These are phyloP conservation scores for Barbus barbus DNA, from an alignment of 2,113 vertebrate species.

Conservation along the genomic window DNA sequence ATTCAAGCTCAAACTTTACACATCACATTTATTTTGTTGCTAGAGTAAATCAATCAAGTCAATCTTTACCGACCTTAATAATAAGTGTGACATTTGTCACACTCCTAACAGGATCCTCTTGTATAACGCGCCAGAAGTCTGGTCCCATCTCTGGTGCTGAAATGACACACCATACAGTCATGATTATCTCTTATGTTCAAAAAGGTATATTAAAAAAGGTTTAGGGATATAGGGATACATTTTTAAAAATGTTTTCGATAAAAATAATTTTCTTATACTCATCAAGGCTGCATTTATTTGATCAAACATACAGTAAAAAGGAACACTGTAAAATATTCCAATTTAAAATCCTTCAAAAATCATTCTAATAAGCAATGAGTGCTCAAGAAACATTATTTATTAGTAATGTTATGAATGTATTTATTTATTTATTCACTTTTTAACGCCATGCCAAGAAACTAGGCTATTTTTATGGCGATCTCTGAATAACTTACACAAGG, in stretches of 20 bases:
- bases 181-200: not conserved
- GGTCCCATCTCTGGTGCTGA: constrained; percentile 87
- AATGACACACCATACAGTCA: constrained; percentile 38
- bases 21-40: not conserved
- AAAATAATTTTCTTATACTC: too few species aligned
- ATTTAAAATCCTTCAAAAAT: not conserved
- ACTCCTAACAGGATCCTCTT: constrained; percentile 69
- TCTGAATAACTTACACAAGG: too few species aligned
- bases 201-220: too few species aligned
- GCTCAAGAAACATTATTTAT: too few species aligned
- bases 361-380: too few species aligned
- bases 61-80: constrained; percentile 80
- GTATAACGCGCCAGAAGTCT: constrained; percentile 85
- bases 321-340: not conserved
- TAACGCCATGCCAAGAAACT: too few species aligned
- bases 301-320: not conserved
- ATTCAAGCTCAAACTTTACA: not conserved
- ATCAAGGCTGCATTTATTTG: not conserved
- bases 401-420: too few species aligned
- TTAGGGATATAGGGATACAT: not conserved
- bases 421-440: too few species aligned
- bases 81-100: constrained; percentile 84
- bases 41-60: not conserved
- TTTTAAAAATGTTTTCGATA: not conserved
- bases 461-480: too few species aligned